Conservation (phyloP, 2,797 vertebrate genomes). For the Pseudotriccus pelzelni region DNA sequence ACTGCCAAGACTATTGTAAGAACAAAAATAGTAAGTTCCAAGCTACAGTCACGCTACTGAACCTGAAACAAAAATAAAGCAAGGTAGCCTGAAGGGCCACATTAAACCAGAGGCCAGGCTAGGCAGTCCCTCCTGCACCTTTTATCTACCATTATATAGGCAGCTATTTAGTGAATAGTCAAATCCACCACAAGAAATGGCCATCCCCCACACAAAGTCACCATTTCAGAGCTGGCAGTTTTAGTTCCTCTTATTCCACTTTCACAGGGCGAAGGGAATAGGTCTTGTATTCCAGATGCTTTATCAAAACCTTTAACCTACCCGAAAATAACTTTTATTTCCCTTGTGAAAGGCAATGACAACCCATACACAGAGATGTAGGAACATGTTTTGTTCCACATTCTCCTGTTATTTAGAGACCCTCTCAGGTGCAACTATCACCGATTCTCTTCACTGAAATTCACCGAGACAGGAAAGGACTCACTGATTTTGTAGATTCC, state of each 20-base stretch:
- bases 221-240: background rate
- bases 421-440: background rate
- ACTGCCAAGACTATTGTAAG: background rate
- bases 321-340: background rate
- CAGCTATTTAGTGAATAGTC: background rate
- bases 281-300: background rate
- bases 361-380: background rate
- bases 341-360: background rate
- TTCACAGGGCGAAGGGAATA: background rate
- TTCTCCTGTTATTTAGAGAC: background rate
- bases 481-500: conserved; percentile 88
- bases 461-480: conserved; percentile 23
- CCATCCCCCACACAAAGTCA: background rate
- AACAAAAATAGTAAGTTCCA: background rate
- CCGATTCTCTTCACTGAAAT: background rate
- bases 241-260: background rate
- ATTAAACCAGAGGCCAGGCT: background rate
- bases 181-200: background rate
- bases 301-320: background rate
- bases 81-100: background rate
- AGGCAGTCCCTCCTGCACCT: background rate
- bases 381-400: background rate
- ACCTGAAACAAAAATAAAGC: background rate
- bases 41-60: background rate
- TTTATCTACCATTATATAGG: background rate